phyloP scores from a whole-genome alignment of 2,888 invertebrate genomes.

The Cantharis nigra region DNA sequence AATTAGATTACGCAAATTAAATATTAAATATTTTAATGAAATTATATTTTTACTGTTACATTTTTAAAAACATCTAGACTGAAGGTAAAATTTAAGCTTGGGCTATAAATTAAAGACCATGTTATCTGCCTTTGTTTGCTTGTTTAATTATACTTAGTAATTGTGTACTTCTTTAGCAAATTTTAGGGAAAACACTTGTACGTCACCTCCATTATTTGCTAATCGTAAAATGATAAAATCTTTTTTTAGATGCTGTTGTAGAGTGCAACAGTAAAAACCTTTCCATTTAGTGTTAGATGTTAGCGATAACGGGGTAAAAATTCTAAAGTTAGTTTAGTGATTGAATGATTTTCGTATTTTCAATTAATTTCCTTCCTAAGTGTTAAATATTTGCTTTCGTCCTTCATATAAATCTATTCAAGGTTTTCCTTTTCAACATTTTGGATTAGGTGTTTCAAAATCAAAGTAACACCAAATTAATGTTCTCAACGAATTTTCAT shows the following conservation, averaged over 20 bases:
- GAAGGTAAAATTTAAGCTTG: background rate
- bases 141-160: background rate
- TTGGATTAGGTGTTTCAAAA: no score
- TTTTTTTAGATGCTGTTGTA: background rate
- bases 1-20: background rate
- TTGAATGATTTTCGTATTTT: background rate
- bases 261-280: background rate
- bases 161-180: background rate
- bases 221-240: slow-evolving; percentile 1
- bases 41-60: background rate
- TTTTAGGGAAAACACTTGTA: background rate
- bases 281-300: background rate
- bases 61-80: background rate
- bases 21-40: background rate
- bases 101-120: background rate
- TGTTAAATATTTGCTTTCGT: background rate
- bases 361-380: background rate
- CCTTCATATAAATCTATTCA: no score
- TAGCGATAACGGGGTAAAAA: background rate
- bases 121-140: background rate
- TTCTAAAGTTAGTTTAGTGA: background rate
- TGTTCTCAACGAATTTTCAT: no score
- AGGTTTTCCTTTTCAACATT: no score
- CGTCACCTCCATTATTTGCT: background rate
- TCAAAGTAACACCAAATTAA: no score